Evolutionary conservation across 35 echinoderm and acorn worm genomes (phyloP), one percentile per base, ranked within the genome.

Genomic region (Stichopus chloronotus): DNA sequence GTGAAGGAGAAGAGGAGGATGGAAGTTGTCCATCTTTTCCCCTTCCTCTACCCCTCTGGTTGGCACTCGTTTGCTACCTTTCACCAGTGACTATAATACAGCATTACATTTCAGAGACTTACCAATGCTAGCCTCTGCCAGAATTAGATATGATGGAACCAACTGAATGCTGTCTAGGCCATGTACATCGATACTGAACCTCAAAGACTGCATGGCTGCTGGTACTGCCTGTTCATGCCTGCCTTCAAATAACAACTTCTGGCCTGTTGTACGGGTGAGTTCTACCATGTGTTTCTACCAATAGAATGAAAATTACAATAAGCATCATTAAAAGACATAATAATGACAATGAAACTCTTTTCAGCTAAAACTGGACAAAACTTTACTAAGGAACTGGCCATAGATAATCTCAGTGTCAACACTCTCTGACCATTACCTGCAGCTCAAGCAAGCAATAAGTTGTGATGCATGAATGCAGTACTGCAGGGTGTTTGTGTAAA

Each of bases 191-290:
- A 98, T 98, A 89, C 97, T 98, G 58, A 98, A 98, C 58, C 97
- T 92, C 7, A 98, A 92, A 54, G 95, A 94, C 95, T 98, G 97
- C 97, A 98, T 98, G 2, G 97, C 97, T 52, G 97, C 97, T 55
- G 97, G 97, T 5, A 98, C 97, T n/a, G 97, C 97, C 78, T 98
- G 97, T 78, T 96, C 97, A 84, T 98, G 97, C 72, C 94, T 96
- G 80, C 97, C 97, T 89, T 98, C 97, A 96, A 98, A 98, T 11
- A 98, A 76, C 7, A 98, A 58, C 81, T 98, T 98, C 93, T 98
- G 97, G 13, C 97, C 97, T 20, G 95, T 98, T 43, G 97, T 98
- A 14, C 97, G 92, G n/a, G 97, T 98, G 58, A 98, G 78, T 52
- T 98, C 97, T 78, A 98, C 94, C 97, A 98, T 98, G 79, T 96